Evolutionary conservation across 2,113 vertebrate species (phyloP).

Genomic region (Tychaedon coryphoeus): DNA sequence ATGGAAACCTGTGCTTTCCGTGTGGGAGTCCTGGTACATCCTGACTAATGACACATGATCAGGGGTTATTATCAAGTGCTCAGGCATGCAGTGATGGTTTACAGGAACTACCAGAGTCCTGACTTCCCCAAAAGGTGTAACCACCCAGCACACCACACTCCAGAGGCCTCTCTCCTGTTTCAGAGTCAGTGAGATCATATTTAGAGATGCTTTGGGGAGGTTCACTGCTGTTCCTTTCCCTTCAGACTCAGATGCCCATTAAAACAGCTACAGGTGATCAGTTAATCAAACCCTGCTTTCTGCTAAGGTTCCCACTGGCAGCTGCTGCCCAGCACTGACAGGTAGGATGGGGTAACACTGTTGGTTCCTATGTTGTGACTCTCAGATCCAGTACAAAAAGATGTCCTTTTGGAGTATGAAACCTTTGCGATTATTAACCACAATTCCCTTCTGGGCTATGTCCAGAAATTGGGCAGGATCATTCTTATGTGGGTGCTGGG

Average conservation of each 20-base stretch:
- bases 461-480: neutral
- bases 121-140: neutral
- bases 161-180: neutral
- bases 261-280: neutral
- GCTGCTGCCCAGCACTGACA: neutral
- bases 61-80: neutral
- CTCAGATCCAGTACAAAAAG: neutral
- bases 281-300: neutral
- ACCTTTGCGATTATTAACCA: neutral
- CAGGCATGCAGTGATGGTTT: neutral
- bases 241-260: neutral
- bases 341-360: neutral
- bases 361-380: accelerated
- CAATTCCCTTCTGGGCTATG: neutral
- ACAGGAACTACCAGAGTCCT: neutral
- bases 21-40: neutral
- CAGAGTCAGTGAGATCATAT: neutral
- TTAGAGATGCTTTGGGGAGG: neutral
- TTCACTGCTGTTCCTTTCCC: neutral
- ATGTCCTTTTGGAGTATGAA: neutral
- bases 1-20: neutral
- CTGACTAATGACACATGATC: neutral
- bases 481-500: accelerated
- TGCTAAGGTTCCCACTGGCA: neutral
- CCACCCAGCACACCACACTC: accelerated